Evolutionary conservation across 2,797 vertebrate species (phyloP).

Genomic region (Acrossocheilus fasciatus): DNA sequence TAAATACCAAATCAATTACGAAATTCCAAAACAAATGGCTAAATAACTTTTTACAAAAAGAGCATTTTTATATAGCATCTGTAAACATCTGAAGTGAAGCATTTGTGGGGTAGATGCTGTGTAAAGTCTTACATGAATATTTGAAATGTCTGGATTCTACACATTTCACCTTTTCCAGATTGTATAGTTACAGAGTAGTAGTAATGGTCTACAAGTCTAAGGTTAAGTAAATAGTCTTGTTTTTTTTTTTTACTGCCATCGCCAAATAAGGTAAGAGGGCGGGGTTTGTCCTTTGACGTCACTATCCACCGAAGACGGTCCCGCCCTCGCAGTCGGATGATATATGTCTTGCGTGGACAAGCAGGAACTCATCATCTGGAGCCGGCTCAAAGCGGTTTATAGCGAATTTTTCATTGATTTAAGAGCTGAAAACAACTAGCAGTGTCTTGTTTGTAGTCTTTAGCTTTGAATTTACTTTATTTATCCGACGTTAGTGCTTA

Average conservation of each 20-base stretch:
- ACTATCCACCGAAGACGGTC: background rate
- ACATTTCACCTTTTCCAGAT: background rate
- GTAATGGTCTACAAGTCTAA: background rate
- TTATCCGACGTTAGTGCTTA: background rate
- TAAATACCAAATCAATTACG: background rate
- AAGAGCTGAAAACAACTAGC: background rate
- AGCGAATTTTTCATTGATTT: background rate
- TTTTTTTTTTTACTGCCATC: background rate
- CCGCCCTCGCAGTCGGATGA: background rate
- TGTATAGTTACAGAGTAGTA: background rate
- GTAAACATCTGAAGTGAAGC: background rate
- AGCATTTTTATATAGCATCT: background rate
- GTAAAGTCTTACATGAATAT: background rate
- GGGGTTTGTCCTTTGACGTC: background rate
- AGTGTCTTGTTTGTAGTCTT: background rate
- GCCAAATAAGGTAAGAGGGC: constrained; percentile 30
- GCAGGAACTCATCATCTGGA: constrained; percentile 38
- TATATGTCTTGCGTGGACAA: constrained; percentile 22
- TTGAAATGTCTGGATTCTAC: background rate
- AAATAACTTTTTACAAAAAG: background rate
- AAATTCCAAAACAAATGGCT: background rate
- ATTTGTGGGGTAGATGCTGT: background rate
- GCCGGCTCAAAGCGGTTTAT: constrained; percentile 28
- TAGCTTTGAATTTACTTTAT: background rate
- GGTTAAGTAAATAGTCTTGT: background rate